Evolutionary conservation across 2,113 vertebrate genomes (phyloP).

Genomic region (Megalops atlanticus): DNA sequence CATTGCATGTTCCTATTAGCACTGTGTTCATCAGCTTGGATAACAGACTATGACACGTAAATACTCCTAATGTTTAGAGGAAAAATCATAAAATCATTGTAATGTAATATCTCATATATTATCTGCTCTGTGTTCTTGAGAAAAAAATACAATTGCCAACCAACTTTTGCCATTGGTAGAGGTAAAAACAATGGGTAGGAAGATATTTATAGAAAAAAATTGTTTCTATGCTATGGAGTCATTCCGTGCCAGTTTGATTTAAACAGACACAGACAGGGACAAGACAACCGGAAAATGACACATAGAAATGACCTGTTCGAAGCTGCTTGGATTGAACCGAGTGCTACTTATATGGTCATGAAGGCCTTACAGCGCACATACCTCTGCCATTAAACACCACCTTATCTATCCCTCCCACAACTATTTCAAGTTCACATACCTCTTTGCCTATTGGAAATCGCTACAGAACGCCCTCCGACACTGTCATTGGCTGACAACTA

Average conservation of each 20-base stretch:
- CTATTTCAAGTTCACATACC: slow-evolving; percentile 56
- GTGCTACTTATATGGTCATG: slow-evolving; percentile 79
- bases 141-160: neutral
- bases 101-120: no score
- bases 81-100: no score
- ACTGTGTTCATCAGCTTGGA: no score
- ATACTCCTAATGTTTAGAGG: no score
- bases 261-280: neutral
- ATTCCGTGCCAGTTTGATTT: neutral
- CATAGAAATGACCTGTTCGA: slow-evolving; percentile 47
- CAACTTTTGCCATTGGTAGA: neutral
- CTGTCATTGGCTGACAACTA: slow-evolving; percentile 55
- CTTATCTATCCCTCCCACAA: slow-evolving; percentile 50
- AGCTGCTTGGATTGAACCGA: slow-evolving; percentile 51
- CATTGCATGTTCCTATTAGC: no score
- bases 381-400: slow-evolving; percentile 71
- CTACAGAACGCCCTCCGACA: neutral
- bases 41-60: no score
- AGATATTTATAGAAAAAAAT: neutral
- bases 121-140: neutral
- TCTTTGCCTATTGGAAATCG: slow-evolving; percentile 24
- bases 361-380: slow-evolving; percentile 62
- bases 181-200: neutral
- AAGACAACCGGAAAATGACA: neutral
- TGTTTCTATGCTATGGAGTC: neutral